Evolutionary conservation across 2,888 invertebrate genomes (phyloP).

Genomic region (Oscheius onirici): DNA sequence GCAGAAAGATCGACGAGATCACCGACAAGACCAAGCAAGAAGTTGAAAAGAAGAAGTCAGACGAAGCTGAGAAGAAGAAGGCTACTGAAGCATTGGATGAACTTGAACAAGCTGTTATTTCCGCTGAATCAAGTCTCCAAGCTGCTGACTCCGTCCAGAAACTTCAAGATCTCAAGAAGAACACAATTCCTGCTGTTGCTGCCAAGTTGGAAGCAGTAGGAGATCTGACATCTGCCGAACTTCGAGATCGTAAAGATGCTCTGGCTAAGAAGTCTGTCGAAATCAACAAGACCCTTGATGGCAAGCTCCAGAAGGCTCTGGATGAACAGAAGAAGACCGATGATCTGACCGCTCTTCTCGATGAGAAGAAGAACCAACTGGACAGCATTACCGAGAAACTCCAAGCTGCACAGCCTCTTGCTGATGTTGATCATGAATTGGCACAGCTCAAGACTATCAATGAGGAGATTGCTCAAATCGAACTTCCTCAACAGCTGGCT

Average conservation of each 20-base stretch:
- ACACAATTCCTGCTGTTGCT: constrained; percentile 15
- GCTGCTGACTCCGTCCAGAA: constrained; percentile 31
- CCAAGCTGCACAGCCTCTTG: not conserved
- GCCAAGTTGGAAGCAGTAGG: constrained; percentile 28
- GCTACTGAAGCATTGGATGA: constrained; percentile 39
- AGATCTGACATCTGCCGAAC: constrained; percentile 32
- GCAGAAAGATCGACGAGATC: not conserved
- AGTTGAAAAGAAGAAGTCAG: constrained; percentile 13
- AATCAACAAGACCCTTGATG: constrained; percentile 33
- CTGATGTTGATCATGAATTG: too few species aligned
- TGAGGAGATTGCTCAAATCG: constrained; percentile 8
- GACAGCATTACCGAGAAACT: constrained; percentile 22
- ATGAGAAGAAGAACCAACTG: constrained; percentile 19
- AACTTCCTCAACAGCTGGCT: constrained; percentile 17
- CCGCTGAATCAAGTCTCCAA: constrained; percentile 37
- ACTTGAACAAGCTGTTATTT: constrained; percentile 40
- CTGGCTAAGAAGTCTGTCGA: constrained; percentile 30
- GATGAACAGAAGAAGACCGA: constrained; percentile 34
- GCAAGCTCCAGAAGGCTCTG: constrained; percentile 27
- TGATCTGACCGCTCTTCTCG: constrained; percentile 24
- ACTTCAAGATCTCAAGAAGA: constrained; percentile 31
- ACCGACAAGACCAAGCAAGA: constrained; percentile 37
- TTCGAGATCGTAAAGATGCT: constrained; percentile 36
- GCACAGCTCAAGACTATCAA: constrained; percentile 5
- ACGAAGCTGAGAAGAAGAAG: constrained; percentile 7